Evolutionary conservation across 2,888 invertebrate species (phyloP).

Genomic region (Tridacna gigas): DNA sequence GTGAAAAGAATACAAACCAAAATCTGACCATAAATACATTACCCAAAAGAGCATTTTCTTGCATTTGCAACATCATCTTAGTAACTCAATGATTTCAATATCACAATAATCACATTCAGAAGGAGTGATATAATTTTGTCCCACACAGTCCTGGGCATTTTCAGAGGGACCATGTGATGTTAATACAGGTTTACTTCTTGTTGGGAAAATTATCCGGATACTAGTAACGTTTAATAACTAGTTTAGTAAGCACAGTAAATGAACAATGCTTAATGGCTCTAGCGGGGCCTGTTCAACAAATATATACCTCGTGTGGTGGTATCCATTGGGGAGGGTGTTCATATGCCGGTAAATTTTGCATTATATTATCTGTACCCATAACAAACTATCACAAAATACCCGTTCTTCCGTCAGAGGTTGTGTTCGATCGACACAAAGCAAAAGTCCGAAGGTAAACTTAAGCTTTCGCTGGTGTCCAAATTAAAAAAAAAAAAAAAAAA

Average conservation of each 20-base stretch:
- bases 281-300: background rate
- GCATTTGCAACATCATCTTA: too few species aligned
- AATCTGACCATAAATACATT: too few species aligned
- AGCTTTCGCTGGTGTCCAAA: background rate
- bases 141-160: background rate
- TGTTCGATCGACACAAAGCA: too few species aligned
- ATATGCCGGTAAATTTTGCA: conserved; percentile 76
- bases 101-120: too few species aligned
- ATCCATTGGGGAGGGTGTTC: conserved; percentile 82
- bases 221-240: background rate
- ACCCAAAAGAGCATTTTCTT: too few species aligned
- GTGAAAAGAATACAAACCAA: too few species aligned
- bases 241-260: too few species aligned
- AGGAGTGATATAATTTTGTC: background rate
- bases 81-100: too few species aligned
- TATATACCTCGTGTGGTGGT: conserved; percentile 76
- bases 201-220: background rate
- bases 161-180: background rate
- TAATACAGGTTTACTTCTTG: too few species aligned
- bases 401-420: background rate
- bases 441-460: too few species aligned
- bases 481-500: background rate
- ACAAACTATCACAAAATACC: background rate
- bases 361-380: conserved; percentile 11
- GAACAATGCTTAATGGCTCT: too few species aligned